A percentile compares a stretch with the other conserved stretches of the same genome.
Evolutionary conservation across 2,888 invertebrate species (phyloP).

Genomic region (Antheraea assamensis): DNA sequence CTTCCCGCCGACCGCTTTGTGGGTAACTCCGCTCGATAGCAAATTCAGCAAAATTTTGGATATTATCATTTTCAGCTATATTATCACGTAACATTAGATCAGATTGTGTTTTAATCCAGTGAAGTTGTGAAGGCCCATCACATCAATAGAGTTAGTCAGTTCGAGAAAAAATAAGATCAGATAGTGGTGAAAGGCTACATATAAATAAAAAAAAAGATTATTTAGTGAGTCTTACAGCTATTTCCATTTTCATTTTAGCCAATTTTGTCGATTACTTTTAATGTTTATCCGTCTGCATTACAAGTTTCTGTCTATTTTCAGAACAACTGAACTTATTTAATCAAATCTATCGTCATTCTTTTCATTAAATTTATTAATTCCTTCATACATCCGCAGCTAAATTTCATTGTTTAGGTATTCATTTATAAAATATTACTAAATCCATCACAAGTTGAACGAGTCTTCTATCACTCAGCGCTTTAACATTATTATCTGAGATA

Average conservation of each 20-base stretch:
- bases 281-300: not conserved
- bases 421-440: not conserved
- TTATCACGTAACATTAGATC: no score
- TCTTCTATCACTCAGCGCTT: not conserved
- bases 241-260: no score
- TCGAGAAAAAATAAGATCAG: no score
- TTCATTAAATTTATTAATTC: not conserved
- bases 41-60: no score
- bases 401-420: not conserved
- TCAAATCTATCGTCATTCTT: not conserved
- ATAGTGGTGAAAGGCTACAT: not conserved
- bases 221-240: no score
- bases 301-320: not conserved
- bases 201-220: not conserved
- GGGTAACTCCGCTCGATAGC: no score
- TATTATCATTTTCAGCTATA: no score
- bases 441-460: not conserved
- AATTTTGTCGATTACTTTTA: no score
- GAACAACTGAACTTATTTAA: not conserved
- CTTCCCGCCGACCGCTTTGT: not conserved
- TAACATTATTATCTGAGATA: not conserved
- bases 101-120: no score
- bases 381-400: not conserved
- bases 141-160: no score
- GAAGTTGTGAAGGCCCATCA: no score